Percentiles rank a stretch among this genome's conserved stretches.
phyloP scores from a whole-genome alignment of 2,113 vertebrate species.

The Chamaea fasciata region DNA sequence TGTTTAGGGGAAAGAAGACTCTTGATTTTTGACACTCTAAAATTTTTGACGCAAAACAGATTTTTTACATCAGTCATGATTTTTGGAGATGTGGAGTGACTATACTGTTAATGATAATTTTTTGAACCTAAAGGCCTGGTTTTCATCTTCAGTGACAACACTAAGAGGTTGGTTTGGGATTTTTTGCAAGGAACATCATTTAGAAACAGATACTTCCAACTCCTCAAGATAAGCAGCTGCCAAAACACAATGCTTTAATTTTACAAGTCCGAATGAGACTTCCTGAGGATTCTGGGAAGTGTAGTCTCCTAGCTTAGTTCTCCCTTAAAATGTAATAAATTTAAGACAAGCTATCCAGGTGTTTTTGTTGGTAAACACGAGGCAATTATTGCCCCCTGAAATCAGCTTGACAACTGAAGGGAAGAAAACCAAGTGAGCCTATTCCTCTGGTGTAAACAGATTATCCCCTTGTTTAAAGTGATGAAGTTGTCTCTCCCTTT shows the following conservation, averaged over 20 bases:
- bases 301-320: not conserved
- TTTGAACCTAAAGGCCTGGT: not conserved
- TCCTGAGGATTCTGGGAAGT: slow-evolving; percentile 19
- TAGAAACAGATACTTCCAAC: not conserved
- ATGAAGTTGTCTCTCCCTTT: not conserved
- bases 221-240: not conserved
- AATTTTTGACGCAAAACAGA: not conserved
- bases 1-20: not conserved
- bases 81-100: not conserved
- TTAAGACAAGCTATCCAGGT: not conserved
- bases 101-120: not conserved
- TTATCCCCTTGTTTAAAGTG: not conserved
- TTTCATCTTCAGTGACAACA: not conserved
- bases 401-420: slow-evolving; percentile 1
- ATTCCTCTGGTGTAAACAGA: slow-evolving; percentile 18
- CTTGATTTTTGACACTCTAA: not conserved
- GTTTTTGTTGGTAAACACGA: not conserved
- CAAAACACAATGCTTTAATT: not conserved
- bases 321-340: not conserved
- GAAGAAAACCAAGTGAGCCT: not conserved
- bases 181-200: not conserved
- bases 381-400: not conserved
- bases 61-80: not conserved
- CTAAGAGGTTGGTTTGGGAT: not conserved
- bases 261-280: not conserved